These are phyloP conservation scores for Heliconius sara DNA, from an alignment of 2,888 invertebrate genomes.

Conservation along the genomic window DNA sequence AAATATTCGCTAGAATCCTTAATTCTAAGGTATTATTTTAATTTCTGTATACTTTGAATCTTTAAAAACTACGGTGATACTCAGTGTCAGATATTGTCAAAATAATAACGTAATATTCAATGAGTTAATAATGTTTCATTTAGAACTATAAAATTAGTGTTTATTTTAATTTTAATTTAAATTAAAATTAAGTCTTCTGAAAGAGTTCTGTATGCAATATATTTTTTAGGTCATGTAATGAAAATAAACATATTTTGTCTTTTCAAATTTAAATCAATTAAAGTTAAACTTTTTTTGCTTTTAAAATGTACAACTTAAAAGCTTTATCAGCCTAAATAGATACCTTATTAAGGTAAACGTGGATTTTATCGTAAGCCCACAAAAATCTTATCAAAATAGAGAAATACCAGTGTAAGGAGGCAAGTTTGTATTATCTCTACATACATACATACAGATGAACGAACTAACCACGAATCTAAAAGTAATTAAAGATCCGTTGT, in stretches of 20 bases:
- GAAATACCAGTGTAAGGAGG: neutral
- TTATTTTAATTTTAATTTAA: neutral
- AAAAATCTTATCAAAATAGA: constrained; percentile 12
- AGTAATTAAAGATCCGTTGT: neutral
- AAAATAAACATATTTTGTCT: neutral
- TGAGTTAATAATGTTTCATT: neutral
- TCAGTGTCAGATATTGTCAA: neutral
- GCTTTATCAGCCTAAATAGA: neutral
- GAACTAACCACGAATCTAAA: neutral
- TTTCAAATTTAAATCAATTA: neutral
- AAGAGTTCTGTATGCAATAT: neutral
- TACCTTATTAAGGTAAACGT: neutral
- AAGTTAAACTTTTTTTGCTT: neutral
- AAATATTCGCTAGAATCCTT: too few species aligned
- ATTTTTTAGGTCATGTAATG: neutral
- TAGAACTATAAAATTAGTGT: neutral
- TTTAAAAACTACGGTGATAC: too few species aligned
- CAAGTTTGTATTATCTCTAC: constrained; percentile 5
- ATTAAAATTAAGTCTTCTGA: neutral
- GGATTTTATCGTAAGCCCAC: neutral
- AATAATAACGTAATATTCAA: neutral
- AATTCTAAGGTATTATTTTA: too few species aligned
- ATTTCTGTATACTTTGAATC: too few species aligned
- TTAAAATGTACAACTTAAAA: neutral
- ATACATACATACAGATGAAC: constrained; percentile 7